Evolutionary conservation across 2,797 vertebrate genomes (phyloP).

Genomic region (Sebastes vulpes): DNA sequence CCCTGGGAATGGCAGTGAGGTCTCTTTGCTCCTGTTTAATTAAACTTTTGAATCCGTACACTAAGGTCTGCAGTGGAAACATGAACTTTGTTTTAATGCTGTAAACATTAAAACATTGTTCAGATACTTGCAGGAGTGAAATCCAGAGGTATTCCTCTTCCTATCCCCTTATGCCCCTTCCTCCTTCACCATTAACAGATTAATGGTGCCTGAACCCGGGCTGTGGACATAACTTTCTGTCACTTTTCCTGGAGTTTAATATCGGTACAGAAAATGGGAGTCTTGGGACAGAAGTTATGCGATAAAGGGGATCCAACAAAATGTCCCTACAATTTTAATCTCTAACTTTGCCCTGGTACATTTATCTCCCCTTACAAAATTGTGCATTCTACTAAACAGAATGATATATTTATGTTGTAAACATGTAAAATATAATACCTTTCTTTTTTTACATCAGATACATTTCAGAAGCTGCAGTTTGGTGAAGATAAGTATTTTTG

Average conservation of each 20-base stretch:
- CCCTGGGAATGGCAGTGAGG: slow-evolving; percentile 16
- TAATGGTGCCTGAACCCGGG: slow-evolving; percentile 19
- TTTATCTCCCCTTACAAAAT: slow-evolving; percentile 21
- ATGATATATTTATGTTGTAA: slow-evolving; percentile 67
- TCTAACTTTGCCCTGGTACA: slow-evolving; percentile 6
- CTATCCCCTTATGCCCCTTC: not conserved
- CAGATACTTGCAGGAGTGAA: not conserved
- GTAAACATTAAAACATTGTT: slow-evolving; percentile 29
- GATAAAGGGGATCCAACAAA: slow-evolving; percentile 15
- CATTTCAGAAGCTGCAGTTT: slow-evolving; percentile 46
- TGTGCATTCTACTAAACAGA: slow-evolving; percentile 36
- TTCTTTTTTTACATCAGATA: slow-evolving; percentile 39
- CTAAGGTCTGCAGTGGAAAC: slow-evolving; percentile 10
- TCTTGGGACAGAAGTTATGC: slow-evolving; percentile 12
- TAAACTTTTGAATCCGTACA: slow-evolving; percentile 40
- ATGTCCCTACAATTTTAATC: slow-evolving; percentile 9
- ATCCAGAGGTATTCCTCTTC: slow-evolving; percentile 12
- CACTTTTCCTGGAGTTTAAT: slow-evolving; percentile 29
- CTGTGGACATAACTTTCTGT: slow-evolving; percentile 33
- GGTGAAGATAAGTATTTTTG: slow-evolving; percentile 49
- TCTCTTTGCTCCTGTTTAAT: slow-evolving; percentile 38
- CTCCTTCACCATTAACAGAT: slow-evolving; percentile 17
- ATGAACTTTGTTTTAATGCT: slow-evolving; percentile 35
- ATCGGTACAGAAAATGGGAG: slow-evolving; percentile 2
- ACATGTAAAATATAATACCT: slow-evolving; percentile 60